Evolutionary conservation across 1,140 invertebrate genomes (phyloP), one percentile per base, ranked within the genome.

Genomic region (Caenorhabditis brenneri): DNA sequence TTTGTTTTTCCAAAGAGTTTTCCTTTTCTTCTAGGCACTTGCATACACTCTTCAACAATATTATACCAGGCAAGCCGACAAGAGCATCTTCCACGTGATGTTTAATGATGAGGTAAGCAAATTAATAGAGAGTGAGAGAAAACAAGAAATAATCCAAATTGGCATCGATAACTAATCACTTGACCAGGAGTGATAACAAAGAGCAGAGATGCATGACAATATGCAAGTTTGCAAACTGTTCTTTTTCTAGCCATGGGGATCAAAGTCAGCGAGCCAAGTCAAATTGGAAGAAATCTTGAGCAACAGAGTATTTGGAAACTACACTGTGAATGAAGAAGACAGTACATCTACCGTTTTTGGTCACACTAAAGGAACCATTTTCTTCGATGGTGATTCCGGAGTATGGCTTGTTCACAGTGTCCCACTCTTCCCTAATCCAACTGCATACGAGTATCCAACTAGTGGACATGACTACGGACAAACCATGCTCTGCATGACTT

Each of bases 11-110:
- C 48, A 51, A 19, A 9, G 27, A 33, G 2, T 15, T 82, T 85
- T 51, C 9, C 9, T 31, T 53, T 24, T 58, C 31, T 83, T 86
- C 27, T 53, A 87, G 86, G 87, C 87, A 42, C 82, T 88, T 58
- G 87, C 86, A 12, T 87, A 86, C 81, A 88, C 87, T 31, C 84
- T 88, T 27, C 33, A 85, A 29, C 87, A 87, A 80, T 88, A 84
- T 53, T 88, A 88, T 53, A 58, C 46, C 85, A 42, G 31, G 2
- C 36, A 51, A 36, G 31, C 79, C 4, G 87, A 88, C 81, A 36
- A 55, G 16, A 79, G 42, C 36, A 36, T 87, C 15, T 85, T 87
- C 82, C 86, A 87, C 79, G 87, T 84, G 10, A 79, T 88, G 69
- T 88, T 87, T 65, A 88, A 87, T 49, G 87, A 88, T 81, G 86